Evolutionary conservation across 2,113 vertebrate genomes (phyloP), one percentile per base, ranked within the genome.

Genomic region (Choloepus hoffmanni): DNA sequence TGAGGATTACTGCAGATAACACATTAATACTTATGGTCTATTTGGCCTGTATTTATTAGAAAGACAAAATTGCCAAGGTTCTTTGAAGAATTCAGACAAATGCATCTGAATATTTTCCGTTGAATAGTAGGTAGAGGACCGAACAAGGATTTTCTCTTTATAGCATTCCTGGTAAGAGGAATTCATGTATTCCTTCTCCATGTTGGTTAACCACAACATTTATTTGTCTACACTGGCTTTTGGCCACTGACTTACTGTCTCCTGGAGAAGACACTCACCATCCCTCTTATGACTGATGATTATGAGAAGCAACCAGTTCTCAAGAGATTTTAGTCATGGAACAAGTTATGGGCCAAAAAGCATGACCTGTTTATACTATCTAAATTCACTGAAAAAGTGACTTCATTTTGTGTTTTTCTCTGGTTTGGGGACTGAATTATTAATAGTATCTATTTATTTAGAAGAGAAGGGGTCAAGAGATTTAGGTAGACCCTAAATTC

Each of bases 201-300:
- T 15, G 18, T 95, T 93, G 90, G 68, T 92, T 97, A 95, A 97
- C 84, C 40, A 18, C 95, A 96, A 95, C 92, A 95, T 96, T 95
- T 96, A 92, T 92, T 94, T 96, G 95, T 96, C 82, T 96, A 73
- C 50, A 86, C 3, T 90, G 94, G 77, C 50, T 36, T 78, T 91
- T 92, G 85, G 96, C 96, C 85, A 89, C 1, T 88, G 28, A 92
- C 82, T 88, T 92, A 65, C 92, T 92, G 94, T 96, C 72, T 97
- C n/a, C 78, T 55, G 63, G 89, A 50, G 92, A 96, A 96, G 92
- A 96, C 63, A 88, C 55, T 82, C 77, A 96, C 30, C 16, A 83
- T 90, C 23, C 53, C 21, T 77, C 33, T 82, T 93, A 82, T 67
- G 84, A 86, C 87, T 89, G 85, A 90, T 77, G 55, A 85, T 3